Evolutionary conservation across 2,113 vertebrate species (phyloP), one percentile per base, ranked within the genome.

Genomic region (Eublepharis macularius): DNA sequence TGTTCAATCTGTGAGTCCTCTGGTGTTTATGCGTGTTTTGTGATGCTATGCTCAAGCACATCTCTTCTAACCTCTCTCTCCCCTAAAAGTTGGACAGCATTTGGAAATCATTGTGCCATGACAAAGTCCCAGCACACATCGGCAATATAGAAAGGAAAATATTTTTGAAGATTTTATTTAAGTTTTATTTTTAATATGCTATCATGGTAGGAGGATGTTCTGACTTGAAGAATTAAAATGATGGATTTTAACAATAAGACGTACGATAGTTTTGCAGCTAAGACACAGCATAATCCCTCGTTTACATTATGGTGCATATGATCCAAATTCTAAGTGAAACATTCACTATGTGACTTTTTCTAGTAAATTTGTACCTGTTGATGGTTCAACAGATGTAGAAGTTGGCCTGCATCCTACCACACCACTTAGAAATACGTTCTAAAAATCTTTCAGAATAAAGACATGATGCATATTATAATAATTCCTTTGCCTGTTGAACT

Each of bases 1-100:
- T 66, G 2, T 66, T 86, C 80, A 17, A 74, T 85, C 49, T 70
- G n/a, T 76, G 8, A 2, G 68, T 87, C 63, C 17, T 88, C 85
- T 85, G 49, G 1, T 24, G 54, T 82, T 66, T 24, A 82, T 39
- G 57, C 13, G 72, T 84, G 63, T 77, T 69, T 84, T 77, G 49
- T 66, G 80, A 54, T 63, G 24, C 4, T 29, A 11, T 11, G 10
- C 0, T 88, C 21, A 21, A 83, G 1, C 49, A 76, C 4, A 66
- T 2, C 36, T 70, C 82, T 1, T 21, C 1, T 0, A 32, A 87
- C 76, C 74, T 65, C 16, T 24, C 11, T 6, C 1, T 4, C 9
- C 7, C 54, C 26, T 10, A 76, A 83, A 74, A 80, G 13, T 69
- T 47, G 51, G 49, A 39, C 39, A 80, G 36, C n/a, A 49, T n/a